Conservation (phyloP, 1,140 invertebrate species). For the Euglossa dilemma region DNA sequence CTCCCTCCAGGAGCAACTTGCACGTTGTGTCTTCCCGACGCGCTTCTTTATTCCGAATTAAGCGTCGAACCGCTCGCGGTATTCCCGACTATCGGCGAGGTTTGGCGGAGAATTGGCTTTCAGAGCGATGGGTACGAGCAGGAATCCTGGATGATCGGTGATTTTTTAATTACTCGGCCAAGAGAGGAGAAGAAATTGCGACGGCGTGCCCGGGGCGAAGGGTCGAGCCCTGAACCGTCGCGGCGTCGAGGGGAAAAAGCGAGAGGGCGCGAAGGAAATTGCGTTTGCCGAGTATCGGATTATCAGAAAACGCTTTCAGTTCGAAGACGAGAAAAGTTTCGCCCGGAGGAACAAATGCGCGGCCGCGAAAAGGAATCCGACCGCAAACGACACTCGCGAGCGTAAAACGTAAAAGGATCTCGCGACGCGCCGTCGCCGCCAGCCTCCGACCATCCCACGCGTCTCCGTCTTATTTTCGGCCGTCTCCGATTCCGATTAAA, state of each 20-base stretch:
- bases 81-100: no score
- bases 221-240: no score
- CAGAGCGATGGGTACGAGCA: no score
- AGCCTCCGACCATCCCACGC: not conserved
- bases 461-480: not conserved
- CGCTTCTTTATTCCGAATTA: no score
- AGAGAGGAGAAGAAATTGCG: not conserved
- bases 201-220: not conserved
- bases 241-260: not conserved
- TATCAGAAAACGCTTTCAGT: conserved; percentile 55
- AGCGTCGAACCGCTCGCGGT: no score
- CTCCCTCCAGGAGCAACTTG: no score
- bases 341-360: conserved; percentile 26
- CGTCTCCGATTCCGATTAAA: no score
- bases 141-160: not conserved
- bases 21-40: no score
- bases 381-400: conserved; percentile 24
- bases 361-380: conserved; percentile 16
- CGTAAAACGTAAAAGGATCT: conserved; percentile 20
- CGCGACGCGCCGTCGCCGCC: no score
- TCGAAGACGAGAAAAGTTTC: conserved; percentile 51
- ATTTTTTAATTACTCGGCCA: conserved; percentile 7
- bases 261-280: conserved; percentile 32
- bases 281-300: conserved; percentile 40
- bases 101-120: no score